Evolutionary conservation across 1,140 invertebrate genomes (phyloP).

Genomic region (Temnothorax longispinosus): DNA sequence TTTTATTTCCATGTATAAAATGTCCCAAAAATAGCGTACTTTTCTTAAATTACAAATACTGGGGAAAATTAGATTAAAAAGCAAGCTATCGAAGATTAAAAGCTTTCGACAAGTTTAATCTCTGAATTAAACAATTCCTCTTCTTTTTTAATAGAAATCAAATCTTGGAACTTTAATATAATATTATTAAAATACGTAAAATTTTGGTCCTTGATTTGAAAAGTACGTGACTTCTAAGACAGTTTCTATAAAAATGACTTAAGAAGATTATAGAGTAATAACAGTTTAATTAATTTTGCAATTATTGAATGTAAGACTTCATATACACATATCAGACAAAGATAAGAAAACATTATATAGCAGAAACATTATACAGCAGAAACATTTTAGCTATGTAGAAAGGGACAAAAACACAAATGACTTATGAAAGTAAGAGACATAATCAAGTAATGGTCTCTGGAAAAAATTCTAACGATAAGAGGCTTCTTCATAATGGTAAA

Average conservation of each 20-base stretch:
- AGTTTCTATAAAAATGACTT: conserved; percentile 31
- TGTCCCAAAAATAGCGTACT: conserved; percentile 26
- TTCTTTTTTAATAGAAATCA: background rate
- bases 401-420: conserved; percentile 33
- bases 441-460: conserved; percentile 20
- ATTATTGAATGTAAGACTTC: conserved; percentile 30
- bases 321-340: conserved; percentile 59
- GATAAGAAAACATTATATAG: conserved; percentile 52
- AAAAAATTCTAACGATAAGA: background rate
- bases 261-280: conserved; percentile 16
- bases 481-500: background rate
- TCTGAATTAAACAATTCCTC: background rate
- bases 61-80: background rate
- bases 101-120: background rate
- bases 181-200: background rate
- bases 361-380: conserved; percentile 51
- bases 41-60: conserved; percentile 13
- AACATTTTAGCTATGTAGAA: conserved; percentile 58
- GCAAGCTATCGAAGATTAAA: background rate
- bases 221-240: conserved; percentile 28
- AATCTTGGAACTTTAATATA: background rate
- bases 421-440: conserved; percentile 19
- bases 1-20: conserved; percentile 19
- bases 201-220: background rate
- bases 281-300: conserved; percentile 29